Conservation (phyloP, 1,140 invertebrate species). For the Babylonia areolata region DNA sequence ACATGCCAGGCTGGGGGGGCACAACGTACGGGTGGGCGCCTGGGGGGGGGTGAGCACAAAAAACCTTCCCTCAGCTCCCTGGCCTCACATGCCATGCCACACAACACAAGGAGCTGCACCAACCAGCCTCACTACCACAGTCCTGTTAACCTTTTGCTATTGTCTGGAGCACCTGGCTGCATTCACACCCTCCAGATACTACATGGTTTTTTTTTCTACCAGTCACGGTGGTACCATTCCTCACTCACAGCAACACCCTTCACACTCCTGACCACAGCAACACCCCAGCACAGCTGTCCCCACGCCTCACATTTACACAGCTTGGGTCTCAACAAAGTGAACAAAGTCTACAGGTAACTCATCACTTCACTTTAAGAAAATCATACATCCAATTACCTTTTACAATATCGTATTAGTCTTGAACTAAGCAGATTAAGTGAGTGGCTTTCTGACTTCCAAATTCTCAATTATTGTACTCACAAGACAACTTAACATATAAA, state of each 20-base stretch:
- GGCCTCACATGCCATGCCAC: constrained; percentile 15
- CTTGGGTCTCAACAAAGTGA: too few species aligned
- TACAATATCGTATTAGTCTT: too few species aligned
- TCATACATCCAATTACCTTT: too few species aligned
- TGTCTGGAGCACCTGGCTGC: neutral
- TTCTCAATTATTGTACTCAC: too few species aligned
- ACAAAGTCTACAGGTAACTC: too few species aligned
- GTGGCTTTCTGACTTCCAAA: too few species aligned
- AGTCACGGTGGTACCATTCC: neutral
- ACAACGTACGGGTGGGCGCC: neutral
- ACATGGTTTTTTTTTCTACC: neutral
- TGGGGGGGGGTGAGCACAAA: neutral
- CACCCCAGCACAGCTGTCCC: neutral
- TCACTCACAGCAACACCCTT: neutral
- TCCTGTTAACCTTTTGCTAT: neutral
- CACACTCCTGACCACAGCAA: neutral
- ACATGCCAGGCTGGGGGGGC: neutral
- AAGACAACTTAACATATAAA: too few species aligned
- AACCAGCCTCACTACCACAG: neutral
- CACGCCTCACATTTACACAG: too few species aligned
- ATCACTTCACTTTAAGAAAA: too few species aligned
- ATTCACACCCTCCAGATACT: neutral
- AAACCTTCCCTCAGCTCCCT: neutral
- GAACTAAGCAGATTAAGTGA: too few species aligned
- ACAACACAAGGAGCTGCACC: neutral